Conservation (phyloP, 2,888 invertebrate genomes). For the Theristus sp. region DNA sequence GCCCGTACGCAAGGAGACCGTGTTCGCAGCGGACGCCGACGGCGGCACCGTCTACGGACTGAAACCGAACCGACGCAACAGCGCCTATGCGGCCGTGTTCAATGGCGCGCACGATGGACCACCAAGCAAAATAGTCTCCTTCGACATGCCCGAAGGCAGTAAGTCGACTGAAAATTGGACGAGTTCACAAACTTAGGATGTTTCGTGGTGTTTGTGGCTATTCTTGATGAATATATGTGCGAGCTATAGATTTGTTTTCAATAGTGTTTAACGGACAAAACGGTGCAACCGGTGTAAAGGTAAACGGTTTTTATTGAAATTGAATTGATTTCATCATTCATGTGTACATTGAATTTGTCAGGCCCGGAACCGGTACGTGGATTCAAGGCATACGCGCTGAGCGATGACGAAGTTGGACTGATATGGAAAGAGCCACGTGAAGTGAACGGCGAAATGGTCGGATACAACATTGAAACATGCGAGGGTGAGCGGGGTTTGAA, state of each 20-base stretch:
- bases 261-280: too few species aligned
- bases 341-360: too few species aligned
- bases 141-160: constrained; percentile 66
- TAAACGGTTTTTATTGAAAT: too few species aligned
- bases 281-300: too few species aligned
- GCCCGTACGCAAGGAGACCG: neutral
- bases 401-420: constrained; percentile 64
- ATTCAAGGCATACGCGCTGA: constrained; percentile 61
- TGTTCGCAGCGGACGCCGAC: constrained; percentile 40
- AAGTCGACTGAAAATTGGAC: too few species aligned
- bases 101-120: constrained; percentile 76
- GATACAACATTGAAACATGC: constrained; percentile 74
- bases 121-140: constrained; percentile 57
- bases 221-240: too few species aligned
- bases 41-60: constrained; percentile 55
- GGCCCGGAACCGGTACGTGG: constrained; percentile 64
- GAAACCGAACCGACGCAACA: constrained; percentile 60
- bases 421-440: constrained; percentile 72
- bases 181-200: too few species aligned
- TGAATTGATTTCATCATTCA: too few species aligned
- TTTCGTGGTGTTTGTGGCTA: too few species aligned
- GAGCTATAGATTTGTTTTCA: too few species aligned
- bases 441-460: constrained; percentile 70
- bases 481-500: constrained; percentile 30
- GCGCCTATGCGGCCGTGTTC: constrained; percentile 63